A percentile compares a stretch with the other conserved stretches of the same genome.
Evolutionary conservation across 2,797 vertebrate genomes (phyloP).

Genomic region (Coreius guichenoti): DNA sequence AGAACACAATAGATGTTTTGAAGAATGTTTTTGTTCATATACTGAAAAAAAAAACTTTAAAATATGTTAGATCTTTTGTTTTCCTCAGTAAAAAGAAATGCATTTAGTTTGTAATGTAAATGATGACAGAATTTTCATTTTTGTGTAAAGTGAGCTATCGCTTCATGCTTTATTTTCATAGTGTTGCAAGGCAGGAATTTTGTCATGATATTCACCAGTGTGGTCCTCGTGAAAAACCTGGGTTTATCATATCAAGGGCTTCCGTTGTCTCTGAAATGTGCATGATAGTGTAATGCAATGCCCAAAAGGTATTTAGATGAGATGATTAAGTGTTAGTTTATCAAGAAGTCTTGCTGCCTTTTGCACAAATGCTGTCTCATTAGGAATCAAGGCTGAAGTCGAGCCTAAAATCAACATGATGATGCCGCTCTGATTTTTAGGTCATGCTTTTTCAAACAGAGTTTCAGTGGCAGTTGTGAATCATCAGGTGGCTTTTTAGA

Average conservation of each 20-base stretch:
- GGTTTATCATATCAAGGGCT: constrained; percentile 30
- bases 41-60: constrained; percentile 14
- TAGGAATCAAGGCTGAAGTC: background rate
- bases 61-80: background rate
- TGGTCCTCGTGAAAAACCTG: constrained; percentile 15
- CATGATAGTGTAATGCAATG: constrained; percentile 56
- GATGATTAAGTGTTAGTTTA: constrained; percentile 51
- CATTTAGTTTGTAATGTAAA: background rate
- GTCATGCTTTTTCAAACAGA: constrained; percentile 42
- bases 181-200: background rate
- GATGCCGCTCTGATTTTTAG: constrained; percentile 47
- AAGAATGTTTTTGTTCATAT: background rate
- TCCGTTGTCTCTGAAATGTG: constrained; percentile 39
- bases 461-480: constrained; percentile 57
- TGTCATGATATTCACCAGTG: background rate
- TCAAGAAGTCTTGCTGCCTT: background rate
- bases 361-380: background rate
- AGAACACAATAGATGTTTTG: background rate
- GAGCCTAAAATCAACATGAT: background rate
- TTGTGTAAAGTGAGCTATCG: background rate
- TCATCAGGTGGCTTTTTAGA: constrained; percentile 54
- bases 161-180: background rate
- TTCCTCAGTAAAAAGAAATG: background rate
- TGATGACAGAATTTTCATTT: background rate
- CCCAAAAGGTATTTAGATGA: constrained; percentile 70